Evolutionary conservation across 1,140 invertebrate genomes (phyloP).

Genomic region (Drosophila funebris): DNA sequence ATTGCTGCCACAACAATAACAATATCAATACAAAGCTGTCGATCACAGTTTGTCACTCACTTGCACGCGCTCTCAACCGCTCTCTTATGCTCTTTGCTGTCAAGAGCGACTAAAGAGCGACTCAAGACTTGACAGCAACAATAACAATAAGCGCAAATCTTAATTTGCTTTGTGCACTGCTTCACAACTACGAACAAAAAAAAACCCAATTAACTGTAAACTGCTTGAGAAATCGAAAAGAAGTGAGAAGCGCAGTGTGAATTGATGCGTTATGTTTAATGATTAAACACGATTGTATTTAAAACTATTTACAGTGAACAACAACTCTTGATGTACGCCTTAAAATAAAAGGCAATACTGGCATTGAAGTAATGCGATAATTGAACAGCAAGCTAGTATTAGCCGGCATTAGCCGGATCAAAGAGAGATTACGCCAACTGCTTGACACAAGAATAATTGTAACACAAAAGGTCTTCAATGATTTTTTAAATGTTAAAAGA

Average conservation of each 20-base stretch:
- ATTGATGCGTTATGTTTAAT: not conserved
- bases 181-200: too few relatives aligned
- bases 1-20: not conserved
- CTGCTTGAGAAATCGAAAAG: not conserved
- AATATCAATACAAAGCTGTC: not conserved
- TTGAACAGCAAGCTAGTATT: not conserved
- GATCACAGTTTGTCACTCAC: slow-evolving; percentile 7
- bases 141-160: not conserved
- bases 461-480: too few relatives aligned
- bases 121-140: not conserved
- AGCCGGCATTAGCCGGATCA: not conserved
- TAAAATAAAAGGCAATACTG: not conserved
- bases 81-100: not conserved
- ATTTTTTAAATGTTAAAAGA: too few relatives aligned
- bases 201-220: slow-evolving; percentile 6
- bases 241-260: not conserved
- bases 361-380: not conserved
- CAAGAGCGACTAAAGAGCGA: not conserved
- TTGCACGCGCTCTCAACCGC: not conserved
- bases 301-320: not conserved
- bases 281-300: not conserved
- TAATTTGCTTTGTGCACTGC: not conserved
- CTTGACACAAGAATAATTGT: too few relatives aligned
- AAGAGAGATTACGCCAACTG: not conserved
- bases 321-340: not conserved